phyloP scores from a whole-genome alignment of 2,888 invertebrate species.

The Physocephala rufipes region DNA sequence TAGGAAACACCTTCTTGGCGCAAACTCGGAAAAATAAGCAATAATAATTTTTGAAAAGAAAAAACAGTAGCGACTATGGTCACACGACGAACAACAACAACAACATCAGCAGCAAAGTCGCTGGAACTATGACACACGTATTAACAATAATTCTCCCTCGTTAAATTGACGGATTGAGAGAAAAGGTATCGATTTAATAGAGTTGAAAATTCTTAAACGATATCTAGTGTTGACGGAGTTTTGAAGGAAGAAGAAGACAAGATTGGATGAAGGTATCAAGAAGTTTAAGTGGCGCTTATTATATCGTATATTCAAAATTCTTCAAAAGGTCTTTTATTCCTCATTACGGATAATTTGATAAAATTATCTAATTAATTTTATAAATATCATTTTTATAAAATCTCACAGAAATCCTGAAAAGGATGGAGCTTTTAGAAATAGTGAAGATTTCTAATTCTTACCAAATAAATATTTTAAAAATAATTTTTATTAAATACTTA shows the following conservation, averaged over 20 bases:
- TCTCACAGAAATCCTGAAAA: too few relatives aligned
- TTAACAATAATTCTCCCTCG: not conserved
- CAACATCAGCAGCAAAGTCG: not conserved
- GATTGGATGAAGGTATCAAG: not conserved
- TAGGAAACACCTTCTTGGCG: constrained; percentile 39
- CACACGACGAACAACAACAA: not conserved
- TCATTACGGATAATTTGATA: too few relatives aligned
- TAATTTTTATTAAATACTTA: too few relatives aligned
- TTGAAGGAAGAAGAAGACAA: not conserved
- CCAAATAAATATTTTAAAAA: too few relatives aligned
- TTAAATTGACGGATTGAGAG: not conserved
- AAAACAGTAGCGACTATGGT: not conserved
- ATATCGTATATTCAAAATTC: not conserved
- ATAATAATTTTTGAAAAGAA: too few relatives aligned
- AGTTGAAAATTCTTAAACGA: constrained; percentile 14
- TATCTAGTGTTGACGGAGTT: not conserved
- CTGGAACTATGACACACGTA: constrained; percentile 1
- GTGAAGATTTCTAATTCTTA: too few relatives aligned
- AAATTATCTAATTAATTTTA: too few relatives aligned
- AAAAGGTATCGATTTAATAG: constrained; percentile 10
- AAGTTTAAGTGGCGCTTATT: not conserved
- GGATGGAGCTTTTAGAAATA: too few relatives aligned
- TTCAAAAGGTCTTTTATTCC: too few relatives aligned
- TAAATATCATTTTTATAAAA: too few relatives aligned
- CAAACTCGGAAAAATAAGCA: constrained; percentile 8